Percentiles rank a stretch among this genome's conserved stretches.
These are phyloP conservation scores for Anneissia japonica DNA, from an alignment of 35 echinoderm and acorn worm species.

Conservation along the genomic window DNA sequence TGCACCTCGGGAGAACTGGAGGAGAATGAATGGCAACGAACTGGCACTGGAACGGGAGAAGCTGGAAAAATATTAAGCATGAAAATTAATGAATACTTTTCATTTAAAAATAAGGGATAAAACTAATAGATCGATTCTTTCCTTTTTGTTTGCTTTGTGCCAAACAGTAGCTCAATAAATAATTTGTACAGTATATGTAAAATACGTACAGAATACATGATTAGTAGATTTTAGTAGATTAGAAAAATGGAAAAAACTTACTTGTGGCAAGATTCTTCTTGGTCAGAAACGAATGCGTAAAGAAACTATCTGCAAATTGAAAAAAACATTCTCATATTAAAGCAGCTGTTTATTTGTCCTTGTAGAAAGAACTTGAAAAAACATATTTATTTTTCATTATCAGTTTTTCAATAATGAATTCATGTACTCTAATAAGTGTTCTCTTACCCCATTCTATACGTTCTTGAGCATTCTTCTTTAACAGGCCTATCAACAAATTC, in stretches of 20 bases:
- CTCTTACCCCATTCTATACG: constrained; percentile 91
- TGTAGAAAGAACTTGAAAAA: too few relatives aligned
- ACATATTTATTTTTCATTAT: too few relatives aligned
- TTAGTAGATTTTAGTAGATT: too few relatives aligned
- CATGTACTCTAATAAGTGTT: neutral
- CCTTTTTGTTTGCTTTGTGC: too few relatives aligned
- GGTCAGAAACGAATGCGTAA: constrained; percentile 73
- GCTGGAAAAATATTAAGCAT: constrained; percentile 28
- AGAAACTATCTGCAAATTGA: constrained; percentile 60
- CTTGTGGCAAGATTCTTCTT: constrained; percentile 23
- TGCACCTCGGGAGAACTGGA: constrained; percentile 81
- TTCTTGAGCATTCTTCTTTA: constrained; percentile 81
- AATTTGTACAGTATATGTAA: too few relatives aligned
- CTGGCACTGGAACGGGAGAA: constrained; percentile 91
- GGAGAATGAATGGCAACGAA: constrained; percentile 54
- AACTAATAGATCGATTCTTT: too few relatives aligned
- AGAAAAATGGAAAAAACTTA: too few relatives aligned
- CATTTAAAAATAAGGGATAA: too few relatives aligned
- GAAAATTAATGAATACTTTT: too few relatives aligned
- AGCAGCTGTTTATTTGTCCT: too few relatives aligned
- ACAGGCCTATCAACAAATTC: constrained; percentile 61
- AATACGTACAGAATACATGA: too few relatives aligned
- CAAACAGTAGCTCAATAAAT: too few relatives aligned
- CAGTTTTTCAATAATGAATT: neutral
- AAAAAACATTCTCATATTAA: neutral